Conservation (phyloP, 2,797 vertebrate genomes). For the Sus cebifrons region DNA sequence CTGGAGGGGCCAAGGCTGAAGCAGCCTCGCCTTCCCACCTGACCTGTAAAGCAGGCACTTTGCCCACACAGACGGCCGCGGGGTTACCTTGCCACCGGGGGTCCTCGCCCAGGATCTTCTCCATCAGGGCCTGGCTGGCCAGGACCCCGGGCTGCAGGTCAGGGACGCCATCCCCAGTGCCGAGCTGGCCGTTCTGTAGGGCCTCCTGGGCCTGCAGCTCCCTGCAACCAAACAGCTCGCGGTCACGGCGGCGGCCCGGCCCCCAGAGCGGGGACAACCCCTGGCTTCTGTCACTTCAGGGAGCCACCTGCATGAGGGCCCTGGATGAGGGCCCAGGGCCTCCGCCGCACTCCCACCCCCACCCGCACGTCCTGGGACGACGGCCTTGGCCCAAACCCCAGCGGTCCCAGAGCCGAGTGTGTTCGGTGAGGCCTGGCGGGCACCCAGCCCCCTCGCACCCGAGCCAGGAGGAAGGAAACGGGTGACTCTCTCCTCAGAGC, state of each 20-base stretch:
- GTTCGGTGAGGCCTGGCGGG: not conserved
- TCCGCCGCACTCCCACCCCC: too few species aligned
- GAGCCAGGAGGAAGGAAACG: not conserved
- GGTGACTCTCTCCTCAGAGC: not conserved
- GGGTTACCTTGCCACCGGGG: constrained; percentile 96
- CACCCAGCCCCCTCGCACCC: not conserved
- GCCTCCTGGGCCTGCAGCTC: constrained; percentile 97
- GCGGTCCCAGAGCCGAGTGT: accelerated
- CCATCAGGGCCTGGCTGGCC: constrained; percentile 97
- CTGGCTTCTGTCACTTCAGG: not conserved
- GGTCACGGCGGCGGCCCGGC: accelerated
- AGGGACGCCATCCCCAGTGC: constrained; percentile 93
- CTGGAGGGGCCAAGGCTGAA: too few species aligned
- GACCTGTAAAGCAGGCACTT: accelerated
- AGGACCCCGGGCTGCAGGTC: constrained; percentile 96
- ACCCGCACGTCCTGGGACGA: not conserved
- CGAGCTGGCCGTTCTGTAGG: constrained; percentile 95
- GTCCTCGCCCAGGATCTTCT: constrained; percentile 96
- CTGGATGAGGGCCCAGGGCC: accelerated
- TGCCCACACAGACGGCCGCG: not conserved
- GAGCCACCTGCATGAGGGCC: not conserved
- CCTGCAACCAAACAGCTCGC: constrained; percentile 88
- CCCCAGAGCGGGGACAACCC: too few species aligned
- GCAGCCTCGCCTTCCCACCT: too few species aligned
- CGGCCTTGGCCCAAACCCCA: not conserved